Evolutionary conservation across 2,113 vertebrate genomes (phyloP), one percentile per base, ranked within the genome.

Genomic region (Corythoichthys haematopterus): DNA sequence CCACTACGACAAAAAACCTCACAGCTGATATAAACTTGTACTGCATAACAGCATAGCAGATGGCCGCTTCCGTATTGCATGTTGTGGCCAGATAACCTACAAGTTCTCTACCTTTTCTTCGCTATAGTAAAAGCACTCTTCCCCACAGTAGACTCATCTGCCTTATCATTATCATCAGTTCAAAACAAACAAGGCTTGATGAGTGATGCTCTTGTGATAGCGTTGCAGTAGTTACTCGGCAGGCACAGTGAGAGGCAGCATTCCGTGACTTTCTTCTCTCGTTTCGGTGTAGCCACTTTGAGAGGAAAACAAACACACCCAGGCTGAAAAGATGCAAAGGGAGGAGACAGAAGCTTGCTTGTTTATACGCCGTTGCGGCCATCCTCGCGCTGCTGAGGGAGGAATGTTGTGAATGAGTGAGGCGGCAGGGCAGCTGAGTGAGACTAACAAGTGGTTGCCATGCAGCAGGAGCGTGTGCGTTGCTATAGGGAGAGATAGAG

Each of bases 391-490:
- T 68, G 79, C 73, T 73, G 66, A 73, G 47, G 58, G 9, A 60
- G 74, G 16, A 57, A 66, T 76, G 80, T 79, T 83, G 66, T 87
- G 77, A 87, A 81, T 85, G 85, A 85, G 66, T 70, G 82, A 85
- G 70, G 69, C 81, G 73, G 80, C 81, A 77, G 78, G 81, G 80
- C 75, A 86, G 80, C 83, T 83, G 83, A 82, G 81, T 81, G 81
- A 83, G 82, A 88, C 85, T 90, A 89, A 89, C 90, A 90, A 90
- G 87, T 90, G 88, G 90, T 90, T 90, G 85, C 84, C 80, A 90
- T 86, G 85, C 84, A 87, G 85, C 84, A 85, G 81, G 68, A 85
- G 84, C 76, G 80, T 74, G 84, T 82, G 57, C 78, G 81, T 83
- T 79, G 76, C 85, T 79, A 71, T 80, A 85, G n/a, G 40, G 60